Evolutionary conservation across 2,797 vertebrate species (phyloP).

Genomic region (Neosalanx taihuensis): DNA sequence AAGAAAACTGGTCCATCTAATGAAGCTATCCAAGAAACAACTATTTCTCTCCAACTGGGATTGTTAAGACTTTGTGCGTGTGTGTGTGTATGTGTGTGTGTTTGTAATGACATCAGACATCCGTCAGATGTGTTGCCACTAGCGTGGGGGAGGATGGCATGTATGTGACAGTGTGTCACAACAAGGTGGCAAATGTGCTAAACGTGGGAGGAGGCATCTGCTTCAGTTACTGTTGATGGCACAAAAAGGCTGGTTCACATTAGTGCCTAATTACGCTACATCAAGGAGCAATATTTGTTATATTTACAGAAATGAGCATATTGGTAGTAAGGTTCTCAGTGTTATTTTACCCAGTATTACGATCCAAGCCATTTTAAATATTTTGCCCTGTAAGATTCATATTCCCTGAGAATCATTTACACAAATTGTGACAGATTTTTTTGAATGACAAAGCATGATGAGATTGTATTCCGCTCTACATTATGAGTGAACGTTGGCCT

Average conservation of each 20-base stretch:
- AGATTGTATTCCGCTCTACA: background rate
- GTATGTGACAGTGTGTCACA: slow-evolving; percentile 36
- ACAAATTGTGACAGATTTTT: no score
- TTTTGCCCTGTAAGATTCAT: background rate
- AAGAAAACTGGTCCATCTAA: no score
- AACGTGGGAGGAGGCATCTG: slow-evolving; percentile 45
- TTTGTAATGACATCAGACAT: slow-evolving; percentile 27
- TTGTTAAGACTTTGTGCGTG: background rate
- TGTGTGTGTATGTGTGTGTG: slow-evolving; percentile 17
- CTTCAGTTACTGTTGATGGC: slow-evolving; percentile 28
- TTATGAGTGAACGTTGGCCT: background rate
- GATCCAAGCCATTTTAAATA: no score
- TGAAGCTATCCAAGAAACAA: no score
- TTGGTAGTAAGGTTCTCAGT: background rate
- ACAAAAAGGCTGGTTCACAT: slow-evolving; percentile 39
- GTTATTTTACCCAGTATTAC: background rate
- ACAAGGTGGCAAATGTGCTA: slow-evolving; percentile 38
- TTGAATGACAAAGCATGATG: background rate
- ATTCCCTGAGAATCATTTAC: background rate
- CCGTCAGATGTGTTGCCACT: slow-evolving; percentile 27
- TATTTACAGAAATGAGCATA: background rate
- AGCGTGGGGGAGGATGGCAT: slow-evolving; percentile 33
- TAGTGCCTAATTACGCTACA: slow-evolving; percentile 19
- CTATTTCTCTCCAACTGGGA: no score
- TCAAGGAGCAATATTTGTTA: slow-evolving; percentile 12